A percentile compares a stretch with the other conserved stretches of the same genome.
These are phyloP conservation scores for Xestia ashworthii DNA, from an alignment of 2,888 invertebrate genomes.

Conservation along the genomic window DNA sequence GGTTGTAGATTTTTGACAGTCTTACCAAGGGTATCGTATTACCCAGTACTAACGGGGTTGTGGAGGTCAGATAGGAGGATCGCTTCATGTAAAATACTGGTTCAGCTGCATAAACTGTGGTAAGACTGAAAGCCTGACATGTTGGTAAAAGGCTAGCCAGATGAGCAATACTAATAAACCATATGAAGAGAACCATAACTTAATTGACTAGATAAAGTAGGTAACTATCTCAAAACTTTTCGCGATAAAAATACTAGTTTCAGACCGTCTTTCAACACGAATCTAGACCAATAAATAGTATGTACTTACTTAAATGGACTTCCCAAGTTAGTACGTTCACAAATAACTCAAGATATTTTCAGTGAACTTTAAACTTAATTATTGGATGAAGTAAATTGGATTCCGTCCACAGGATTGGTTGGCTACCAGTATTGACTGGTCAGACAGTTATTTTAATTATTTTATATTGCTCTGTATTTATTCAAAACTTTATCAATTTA, in stretches of 20 bases:
- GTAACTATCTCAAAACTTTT: not conserved
- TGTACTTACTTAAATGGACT: conserved; percentile 15
- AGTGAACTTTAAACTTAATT: conserved; percentile 37
- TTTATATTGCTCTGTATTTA: conserved; percentile 24
- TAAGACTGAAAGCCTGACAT: no score
- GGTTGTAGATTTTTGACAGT: no score
- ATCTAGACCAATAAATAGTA: conserved; percentile 14
- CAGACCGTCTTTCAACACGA: not conserved
- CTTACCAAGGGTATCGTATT: no score
- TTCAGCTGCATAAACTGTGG: no score
- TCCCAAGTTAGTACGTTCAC: not conserved
- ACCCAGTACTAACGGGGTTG: no score
- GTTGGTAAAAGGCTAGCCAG: no score
- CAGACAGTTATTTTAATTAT: conserved; percentile 25
- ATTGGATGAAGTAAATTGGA: conserved; percentile 29
- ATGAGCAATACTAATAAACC: no score
- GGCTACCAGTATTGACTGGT: conserved; percentile 29
- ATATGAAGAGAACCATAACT: not conserved
- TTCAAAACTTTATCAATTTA: conserved; percentile 40
- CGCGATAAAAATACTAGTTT: not conserved
- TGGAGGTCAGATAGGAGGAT: no score
- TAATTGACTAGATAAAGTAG: not conserved
- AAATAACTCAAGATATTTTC: conserved; percentile 37
- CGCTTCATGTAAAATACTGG: no score
- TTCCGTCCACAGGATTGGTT: conserved; percentile 15